These are phyloP conservation scores for Gobio gobio DNA, from an alignment of 2,113 vertebrate species.

Conservation along the genomic window DNA sequence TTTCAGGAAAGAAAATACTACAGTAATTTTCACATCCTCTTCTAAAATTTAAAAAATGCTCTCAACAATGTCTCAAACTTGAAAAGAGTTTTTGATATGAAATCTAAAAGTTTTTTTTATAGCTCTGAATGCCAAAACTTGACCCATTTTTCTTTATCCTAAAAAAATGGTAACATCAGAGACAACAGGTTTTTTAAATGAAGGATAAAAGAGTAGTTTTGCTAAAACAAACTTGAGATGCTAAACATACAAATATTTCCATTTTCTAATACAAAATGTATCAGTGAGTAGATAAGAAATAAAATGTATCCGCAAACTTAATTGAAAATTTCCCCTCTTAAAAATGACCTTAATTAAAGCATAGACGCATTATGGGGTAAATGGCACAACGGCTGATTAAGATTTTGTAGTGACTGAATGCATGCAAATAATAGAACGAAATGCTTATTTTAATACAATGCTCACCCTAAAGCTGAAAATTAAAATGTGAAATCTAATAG, in stretches of 20 bases:
- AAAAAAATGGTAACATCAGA: not conserved
- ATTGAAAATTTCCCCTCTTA: constrained; percentile 41
- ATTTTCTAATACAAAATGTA: not conserved
- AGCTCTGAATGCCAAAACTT: not conserved
- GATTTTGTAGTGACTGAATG: constrained; percentile 50
- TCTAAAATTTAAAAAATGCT: not conserved
- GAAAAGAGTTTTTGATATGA: too few relatives aligned
- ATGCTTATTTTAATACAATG: constrained; percentile 51
- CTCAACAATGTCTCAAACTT: too few relatives aligned
- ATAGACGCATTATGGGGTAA: constrained; percentile 38
- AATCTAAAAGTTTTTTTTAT: not conserved
- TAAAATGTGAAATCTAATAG: constrained; percentile 42
- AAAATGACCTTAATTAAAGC: constrained; percentile 45
- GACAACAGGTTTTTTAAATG: not conserved
- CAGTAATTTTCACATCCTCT: not conserved
- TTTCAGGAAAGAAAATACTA: not conserved
- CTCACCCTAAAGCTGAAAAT: constrained; percentile 45
- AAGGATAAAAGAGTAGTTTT: not conserved
- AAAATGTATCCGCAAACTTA: constrained; percentile 20
- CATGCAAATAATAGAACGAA: constrained; percentile 48
- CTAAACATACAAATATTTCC: not conserved
- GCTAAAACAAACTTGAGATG: not conserved
- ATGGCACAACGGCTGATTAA: constrained; percentile 51
- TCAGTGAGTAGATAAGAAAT: constrained; percentile 10
- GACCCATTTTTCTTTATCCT: not conserved